A percentile compares a stretch with the other conserved stretches of the same genome.
Conservation (phyloP, 1,140 invertebrate species). For the Akabosia matsudoensis region DNA sequence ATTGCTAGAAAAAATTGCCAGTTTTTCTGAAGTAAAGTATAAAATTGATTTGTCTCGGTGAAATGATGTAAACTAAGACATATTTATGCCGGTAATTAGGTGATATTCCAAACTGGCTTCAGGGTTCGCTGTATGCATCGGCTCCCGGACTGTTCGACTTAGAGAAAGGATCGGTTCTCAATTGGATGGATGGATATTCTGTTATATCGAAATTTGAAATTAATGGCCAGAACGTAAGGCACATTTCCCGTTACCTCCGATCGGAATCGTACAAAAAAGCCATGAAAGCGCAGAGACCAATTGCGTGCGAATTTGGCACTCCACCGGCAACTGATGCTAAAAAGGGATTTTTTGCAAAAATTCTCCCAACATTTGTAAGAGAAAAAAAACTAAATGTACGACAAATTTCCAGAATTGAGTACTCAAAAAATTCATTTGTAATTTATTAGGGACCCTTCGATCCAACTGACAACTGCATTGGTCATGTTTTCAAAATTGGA, state of each 20-base stretch:
- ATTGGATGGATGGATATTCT: conserved; percentile 17
- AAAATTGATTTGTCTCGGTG: background rate
- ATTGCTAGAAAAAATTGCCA: too few relatives aligned
- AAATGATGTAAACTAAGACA: background rate
- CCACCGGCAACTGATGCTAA: background rate
- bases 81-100: background rate
- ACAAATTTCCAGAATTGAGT: background rate
- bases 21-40: background rate
- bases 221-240: background rate
- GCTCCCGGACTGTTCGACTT: conserved; percentile 16
- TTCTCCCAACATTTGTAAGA: conserved; percentile 19
- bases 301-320: conserved; percentile 12
- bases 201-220: conserved; percentile 16
- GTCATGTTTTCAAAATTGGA: conserved; percentile 51
- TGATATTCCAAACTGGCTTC: conserved; percentile 4
- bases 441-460: conserved; percentile 47
- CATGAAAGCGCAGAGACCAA: background rate
- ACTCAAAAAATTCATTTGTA: background rate
- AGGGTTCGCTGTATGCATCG: conserved; percentile 9
- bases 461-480: conserved; percentile 53
- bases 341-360: conserved; percentile 15
- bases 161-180: background rate
- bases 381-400: background rate
- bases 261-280: conserved; percentile 14
- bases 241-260: background rate